A percentile compares a stretch with the other conserved stretches of the same genome.
These are phyloP conservation scores for Morpho deidamia DNA, from an alignment of 2,888 invertebrate species.

Conservation along the genomic window DNA sequence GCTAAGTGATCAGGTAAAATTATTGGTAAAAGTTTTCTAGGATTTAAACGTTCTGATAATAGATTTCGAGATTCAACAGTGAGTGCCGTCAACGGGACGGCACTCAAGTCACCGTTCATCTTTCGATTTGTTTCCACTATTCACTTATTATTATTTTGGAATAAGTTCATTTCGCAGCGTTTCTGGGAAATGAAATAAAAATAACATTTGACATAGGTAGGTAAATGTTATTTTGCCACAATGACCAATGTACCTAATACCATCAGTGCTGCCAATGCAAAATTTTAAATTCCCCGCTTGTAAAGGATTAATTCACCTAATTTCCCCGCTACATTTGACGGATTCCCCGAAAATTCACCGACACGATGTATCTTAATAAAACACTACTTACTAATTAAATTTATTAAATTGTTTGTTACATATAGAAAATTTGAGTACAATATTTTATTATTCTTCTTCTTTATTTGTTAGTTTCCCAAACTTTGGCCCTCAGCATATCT, in stretches of 20 bases:
- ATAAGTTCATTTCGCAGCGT: conserved; percentile 17
- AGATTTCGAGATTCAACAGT: conserved; percentile 62
- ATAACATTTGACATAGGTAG: not conserved
- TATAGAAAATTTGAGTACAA: too few species aligned
- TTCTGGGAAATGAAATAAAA: conserved; percentile 1
- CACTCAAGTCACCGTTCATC: conserved; percentile 34
- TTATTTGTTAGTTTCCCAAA: too few species aligned
- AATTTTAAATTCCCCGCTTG: too few species aligned
- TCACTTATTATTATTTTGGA: conserved; percentile 1
- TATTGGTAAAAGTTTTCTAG: conserved; percentile 81
- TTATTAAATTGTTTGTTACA: too few species aligned
- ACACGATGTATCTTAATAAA: too few species aligned
- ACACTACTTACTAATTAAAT: too few species aligned
- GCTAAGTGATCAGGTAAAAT: conserved; percentile 60
- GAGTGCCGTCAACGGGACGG: conserved; percentile 58
- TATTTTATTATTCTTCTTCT: too few species aligned
- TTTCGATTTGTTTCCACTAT: conserved; percentile 5
- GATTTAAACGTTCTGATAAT: conserved; percentile 81
- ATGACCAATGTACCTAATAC: not conserved
- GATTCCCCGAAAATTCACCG: too few species aligned
- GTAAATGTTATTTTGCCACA: conserved; percentile 6
- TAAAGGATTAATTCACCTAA: too few species aligned
- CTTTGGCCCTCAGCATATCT: too few species aligned
- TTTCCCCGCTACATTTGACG: too few species aligned
- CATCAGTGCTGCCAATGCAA: too few species aligned